A percentile compares a stretch with the other conserved stretches of the same genome.
These are phyloP conservation scores for Catagonus wagneri DNA, from an alignment of 2,113 vertebrate species.

Conservation along the genomic window DNA sequence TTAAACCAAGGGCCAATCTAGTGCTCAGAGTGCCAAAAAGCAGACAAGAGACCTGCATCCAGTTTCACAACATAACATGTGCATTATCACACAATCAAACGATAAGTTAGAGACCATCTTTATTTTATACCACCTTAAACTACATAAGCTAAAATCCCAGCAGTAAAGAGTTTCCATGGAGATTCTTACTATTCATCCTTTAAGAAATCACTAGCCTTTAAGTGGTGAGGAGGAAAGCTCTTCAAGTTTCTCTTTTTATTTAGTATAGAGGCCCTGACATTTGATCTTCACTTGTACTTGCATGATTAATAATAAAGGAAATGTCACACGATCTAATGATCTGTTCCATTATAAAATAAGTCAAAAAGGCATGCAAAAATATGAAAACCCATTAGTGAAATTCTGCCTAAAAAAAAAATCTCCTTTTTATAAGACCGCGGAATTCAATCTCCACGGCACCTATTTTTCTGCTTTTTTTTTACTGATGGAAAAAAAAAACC, in stretches of 20 bases:
- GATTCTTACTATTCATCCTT: neutral
- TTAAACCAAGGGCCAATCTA: neutral
- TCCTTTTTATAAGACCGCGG: neutral
- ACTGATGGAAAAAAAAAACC: constrained; percentile 50
- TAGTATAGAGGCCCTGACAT: neutral
- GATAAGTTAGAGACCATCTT: neutral
- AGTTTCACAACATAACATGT: neutral
- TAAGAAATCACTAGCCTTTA: neutral
- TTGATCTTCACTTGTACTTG: neutral
- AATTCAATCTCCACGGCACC: neutral
- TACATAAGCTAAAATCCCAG: neutral
- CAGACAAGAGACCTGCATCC: neutral
- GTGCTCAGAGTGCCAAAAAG: neutral
- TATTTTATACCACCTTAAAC: neutral
- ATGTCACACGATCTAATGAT: neutral
- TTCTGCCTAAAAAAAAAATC: neutral
- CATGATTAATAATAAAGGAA: constrained; percentile 35
- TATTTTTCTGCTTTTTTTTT: constrained; percentile 51
- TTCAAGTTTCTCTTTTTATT: neutral
- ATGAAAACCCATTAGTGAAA: neutral
- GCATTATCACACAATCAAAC: neutral
- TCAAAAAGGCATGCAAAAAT: constrained; percentile 19
- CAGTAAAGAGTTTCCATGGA: neutral
- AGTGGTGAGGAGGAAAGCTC: neutral
- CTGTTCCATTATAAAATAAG: neutral